Evolutionary conservation across 2,113 vertebrate species (phyloP), one percentile per base, ranked within the genome.

Genomic region (Xenopus laevis): DNA sequence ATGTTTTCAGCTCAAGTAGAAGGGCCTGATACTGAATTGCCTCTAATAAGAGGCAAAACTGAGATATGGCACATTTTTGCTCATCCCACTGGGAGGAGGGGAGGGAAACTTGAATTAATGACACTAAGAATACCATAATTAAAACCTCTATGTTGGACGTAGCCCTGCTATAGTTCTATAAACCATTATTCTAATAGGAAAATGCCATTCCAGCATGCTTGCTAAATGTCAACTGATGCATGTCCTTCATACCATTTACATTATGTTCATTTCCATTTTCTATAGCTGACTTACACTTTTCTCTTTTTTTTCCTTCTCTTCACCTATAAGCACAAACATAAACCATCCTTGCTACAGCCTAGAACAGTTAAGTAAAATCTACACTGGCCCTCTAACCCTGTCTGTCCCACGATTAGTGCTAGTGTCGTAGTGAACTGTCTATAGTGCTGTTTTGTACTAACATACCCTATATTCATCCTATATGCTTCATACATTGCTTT

Each of bases 321-420:
- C 94, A 94, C 93, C 91, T 93, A 95, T 94, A 97, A 98, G 97
- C 95, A 99, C 97, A 96, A 95, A 99, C 94, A 98, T 98, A 95
- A 99, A 95, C 90, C 96, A 98, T 96, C 97, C 95, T 96, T 99
- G 97, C 96, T 99, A 98, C 97, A 96, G 95, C 94, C 96, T 98
- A 96, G 95, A 99, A 94, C 97, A 99, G 97, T 99, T 99, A 98
- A 99, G 96, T 98, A 96, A 95, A 82, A 85, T 87, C 86, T 90
- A 89, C 85, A 72, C 85, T 89, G 88, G 85, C 86, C 85, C 78
- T 76, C 82, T 79, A 87, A 86, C 89, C 77, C 87, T 86, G 90
- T 85, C 79, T 86, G 86, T 92, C 83, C 85, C 83, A 86, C 89
- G 71, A 86, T 78, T 71, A 87, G 82, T 89, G 83, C 85, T 86